Evolutionary conservation across 1,140 invertebrate genomes (phyloP).

Genomic region (Drosophila triauraria): DNA sequence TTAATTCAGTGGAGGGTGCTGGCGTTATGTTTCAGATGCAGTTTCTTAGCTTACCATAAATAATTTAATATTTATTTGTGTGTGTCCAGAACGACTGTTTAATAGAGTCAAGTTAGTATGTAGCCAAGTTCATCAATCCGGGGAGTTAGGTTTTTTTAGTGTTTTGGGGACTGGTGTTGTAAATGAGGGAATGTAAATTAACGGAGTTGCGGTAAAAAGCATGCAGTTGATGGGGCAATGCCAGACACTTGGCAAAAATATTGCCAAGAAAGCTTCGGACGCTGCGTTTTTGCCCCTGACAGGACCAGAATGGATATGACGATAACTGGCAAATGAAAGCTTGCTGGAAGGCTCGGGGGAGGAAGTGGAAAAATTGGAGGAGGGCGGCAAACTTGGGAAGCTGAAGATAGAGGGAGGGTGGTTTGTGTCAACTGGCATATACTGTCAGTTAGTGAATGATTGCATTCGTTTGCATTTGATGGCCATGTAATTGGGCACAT

Average conservation of each 20-base stretch:
- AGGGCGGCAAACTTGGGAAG: neutral
- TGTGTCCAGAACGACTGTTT: no score
- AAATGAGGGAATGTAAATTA: neutral
- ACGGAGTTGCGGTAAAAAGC: constrained; percentile 10
- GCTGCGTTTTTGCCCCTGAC: constrained; percentile 71
- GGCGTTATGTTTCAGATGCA: no score
- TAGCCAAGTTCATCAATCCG: no score
- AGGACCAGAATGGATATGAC: constrained; percentile 51
- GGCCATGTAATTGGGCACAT: constrained; percentile 61
- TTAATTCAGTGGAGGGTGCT: no score
- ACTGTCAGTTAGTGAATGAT: constrained; percentile 61
- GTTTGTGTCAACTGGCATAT: constrained; percentile 12
- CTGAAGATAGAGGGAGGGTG: neutral
- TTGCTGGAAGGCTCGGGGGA: neutral
- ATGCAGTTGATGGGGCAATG: constrained; percentile 61
- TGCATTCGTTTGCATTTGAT: constrained; percentile 74
- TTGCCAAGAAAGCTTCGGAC: constrained; percentile 78
- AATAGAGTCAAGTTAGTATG: no score
- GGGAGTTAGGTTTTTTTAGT: neutral
- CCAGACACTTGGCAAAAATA: constrained; percentile 76
- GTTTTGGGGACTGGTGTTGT: neutral
- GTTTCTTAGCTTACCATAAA: no score
- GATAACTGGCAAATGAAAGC: constrained; percentile 32
- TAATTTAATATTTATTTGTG: no score
- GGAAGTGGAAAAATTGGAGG: neutral